These are phyloP conservation scores for Caenorhabditis wallacei DNA, from an alignment of 2,888 invertebrate genomes.

Conservation along the genomic window DNA sequence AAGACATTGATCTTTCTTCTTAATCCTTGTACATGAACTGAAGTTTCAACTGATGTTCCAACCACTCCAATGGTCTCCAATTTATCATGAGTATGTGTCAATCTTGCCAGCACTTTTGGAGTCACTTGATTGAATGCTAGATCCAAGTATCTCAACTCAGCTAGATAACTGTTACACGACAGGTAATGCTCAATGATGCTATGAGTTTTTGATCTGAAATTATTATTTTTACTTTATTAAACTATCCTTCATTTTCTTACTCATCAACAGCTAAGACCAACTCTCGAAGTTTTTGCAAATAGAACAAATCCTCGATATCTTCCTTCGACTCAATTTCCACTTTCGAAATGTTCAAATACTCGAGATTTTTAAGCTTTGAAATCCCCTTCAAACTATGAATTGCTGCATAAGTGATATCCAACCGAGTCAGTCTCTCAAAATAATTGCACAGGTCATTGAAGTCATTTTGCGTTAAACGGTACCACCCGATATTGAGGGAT, in stretches of 20 bases:
- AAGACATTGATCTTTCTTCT: too few relatives aligned
- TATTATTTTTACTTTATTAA: neutral
- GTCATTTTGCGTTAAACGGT: too few relatives aligned
- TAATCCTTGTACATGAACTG: too few relatives aligned
- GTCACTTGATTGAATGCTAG: too few relatives aligned
- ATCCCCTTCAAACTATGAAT: neutral
- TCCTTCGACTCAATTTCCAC: neutral
- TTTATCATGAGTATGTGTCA: too few relatives aligned
- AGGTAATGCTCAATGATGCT: too few relatives aligned
- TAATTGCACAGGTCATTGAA: neutral
- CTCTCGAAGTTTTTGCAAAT: neutral
- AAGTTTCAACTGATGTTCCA: too few relatives aligned
- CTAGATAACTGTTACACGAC: too few relatives aligned
- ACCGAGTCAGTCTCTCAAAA: neutral
- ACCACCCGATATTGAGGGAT: too few relatives aligned
- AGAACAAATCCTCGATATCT: neutral
- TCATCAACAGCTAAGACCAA: neutral
- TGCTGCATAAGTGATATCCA: neutral
- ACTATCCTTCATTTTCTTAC: neutral
- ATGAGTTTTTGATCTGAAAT: neutral
- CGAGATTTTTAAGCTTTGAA: conserved; percentile 1
- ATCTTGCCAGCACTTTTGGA: too few relatives aligned
- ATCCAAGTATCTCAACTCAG: too few relatives aligned
- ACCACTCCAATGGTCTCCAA: too few relatives aligned
- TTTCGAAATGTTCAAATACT: neutral